phyloP scores from a whole-genome alignment of 2,888 invertebrate genomes.

The Perizoma flavofasciatum region DNA sequence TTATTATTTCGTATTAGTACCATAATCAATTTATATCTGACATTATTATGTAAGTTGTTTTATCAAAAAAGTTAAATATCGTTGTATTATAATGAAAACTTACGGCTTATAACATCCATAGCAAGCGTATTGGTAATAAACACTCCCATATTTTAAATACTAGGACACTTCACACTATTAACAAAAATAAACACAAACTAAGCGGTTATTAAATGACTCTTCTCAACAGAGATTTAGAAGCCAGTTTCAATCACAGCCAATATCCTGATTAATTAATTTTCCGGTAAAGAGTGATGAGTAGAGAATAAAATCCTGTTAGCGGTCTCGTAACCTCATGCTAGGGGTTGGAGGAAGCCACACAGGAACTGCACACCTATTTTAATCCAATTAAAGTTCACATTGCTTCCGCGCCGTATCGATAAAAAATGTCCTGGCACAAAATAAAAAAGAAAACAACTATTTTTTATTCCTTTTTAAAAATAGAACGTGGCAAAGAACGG shows the following conservation, averaged over 20 bases:
- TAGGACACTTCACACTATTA: constrained; percentile 31
- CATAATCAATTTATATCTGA: no score
- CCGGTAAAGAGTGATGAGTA: constrained; percentile 42
- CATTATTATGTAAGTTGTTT: no score
- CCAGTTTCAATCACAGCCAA: constrained; percentile 20
- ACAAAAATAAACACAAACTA: constrained; percentile 24
- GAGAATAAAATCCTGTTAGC: constrained; percentile 58
- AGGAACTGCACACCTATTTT: constrained; percentile 48
- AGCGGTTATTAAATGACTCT: constrained; percentile 30
- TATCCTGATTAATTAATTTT: constrained; percentile 41
- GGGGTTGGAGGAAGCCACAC: constrained; percentile 64
- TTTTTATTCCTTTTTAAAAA: constrained; percentile 15
- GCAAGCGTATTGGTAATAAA: constrained; percentile 71
- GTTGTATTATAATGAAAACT: constrained; percentile 45
- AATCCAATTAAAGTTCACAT: constrained; percentile 57
- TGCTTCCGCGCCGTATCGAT: constrained; percentile 36
- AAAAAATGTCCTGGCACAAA: constrained; percentile 17
- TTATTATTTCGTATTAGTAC: no score
- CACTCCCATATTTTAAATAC: constrained; percentile 64
- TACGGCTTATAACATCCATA: constrained; percentile 73
- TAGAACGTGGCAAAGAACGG: constrained; percentile 42
- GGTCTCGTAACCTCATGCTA: constrained; percentile 47
- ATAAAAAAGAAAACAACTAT: constrained; percentile 5
- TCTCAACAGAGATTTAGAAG: constrained; percentile 28
- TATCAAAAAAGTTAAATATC: no score